phyloP scores from a whole-genome alignment of 1,140 invertebrate species.

The Telenomus remus region DNA sequence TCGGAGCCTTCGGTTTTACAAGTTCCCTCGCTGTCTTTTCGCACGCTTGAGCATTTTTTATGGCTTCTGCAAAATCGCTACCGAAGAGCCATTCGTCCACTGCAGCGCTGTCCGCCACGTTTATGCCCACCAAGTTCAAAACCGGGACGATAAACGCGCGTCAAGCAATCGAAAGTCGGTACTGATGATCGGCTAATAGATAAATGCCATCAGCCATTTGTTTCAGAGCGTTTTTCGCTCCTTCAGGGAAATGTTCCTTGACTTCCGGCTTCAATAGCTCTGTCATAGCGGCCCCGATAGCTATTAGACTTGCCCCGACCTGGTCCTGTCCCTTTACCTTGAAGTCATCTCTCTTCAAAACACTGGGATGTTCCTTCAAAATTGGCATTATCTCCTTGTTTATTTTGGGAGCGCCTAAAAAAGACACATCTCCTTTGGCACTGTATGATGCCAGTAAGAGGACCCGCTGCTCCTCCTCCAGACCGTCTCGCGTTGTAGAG shows the following conservation, averaged over 20 bases:
- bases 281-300: conserved; percentile 13
- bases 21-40: background rate
- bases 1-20: background rate
- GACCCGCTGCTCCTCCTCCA: background rate
- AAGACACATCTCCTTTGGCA: background rate
- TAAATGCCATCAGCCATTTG: conserved; percentile 11
- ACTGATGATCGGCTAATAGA: conserved; percentile 14
- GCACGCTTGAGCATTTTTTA: conserved; percentile 3
- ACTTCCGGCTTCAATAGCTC: conserved; percentile 26
- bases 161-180: conserved; percentile 14
- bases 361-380: background rate
- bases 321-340: conserved; percentile 20
- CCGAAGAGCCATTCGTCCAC: conserved; percentile 30
- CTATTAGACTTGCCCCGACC: conserved; percentile 15
- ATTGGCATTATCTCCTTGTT: background rate
- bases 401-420: conserved; percentile 1
- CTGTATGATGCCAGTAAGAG: background rate
- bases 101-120: conserved; percentile 14
- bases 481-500: background rate
- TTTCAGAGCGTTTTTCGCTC: background rate
- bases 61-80: conserved; percentile 10
- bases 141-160: conserved; percentile 23
- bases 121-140: conserved; percentile 18
- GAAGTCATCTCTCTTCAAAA: conserved; percentile 21
- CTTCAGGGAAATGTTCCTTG: background rate